Evolutionary conservation across 2,888 invertebrate species (phyloP).

Genomic region (Trissoscelio sp.): DNA sequence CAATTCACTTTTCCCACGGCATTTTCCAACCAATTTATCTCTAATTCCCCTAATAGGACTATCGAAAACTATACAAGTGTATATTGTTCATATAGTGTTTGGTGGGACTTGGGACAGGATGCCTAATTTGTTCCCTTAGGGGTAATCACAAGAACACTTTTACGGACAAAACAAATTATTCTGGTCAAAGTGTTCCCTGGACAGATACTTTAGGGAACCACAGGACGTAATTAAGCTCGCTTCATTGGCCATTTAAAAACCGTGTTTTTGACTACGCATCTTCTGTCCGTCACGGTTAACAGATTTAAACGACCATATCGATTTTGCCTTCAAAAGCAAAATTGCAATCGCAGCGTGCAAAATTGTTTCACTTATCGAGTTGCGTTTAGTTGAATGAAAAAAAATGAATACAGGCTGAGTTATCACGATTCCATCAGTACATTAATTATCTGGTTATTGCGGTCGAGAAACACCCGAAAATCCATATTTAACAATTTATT

Average conservation of each 20-base stretch:
- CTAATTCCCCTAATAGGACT: no score
- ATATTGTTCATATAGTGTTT: no score
- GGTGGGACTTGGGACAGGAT: background rate
- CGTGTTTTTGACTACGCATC: conserved; percentile 8
- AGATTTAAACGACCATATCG: conserved; percentile 6
- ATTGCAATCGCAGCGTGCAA: no score
- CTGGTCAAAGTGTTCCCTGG: conserved; percentile 42
- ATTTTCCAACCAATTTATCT: no score
- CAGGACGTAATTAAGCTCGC: conserved; percentile 39
- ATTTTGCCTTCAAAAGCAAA: conserved; percentile 22
- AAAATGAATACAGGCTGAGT: background rate
- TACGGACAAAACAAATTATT: conserved; percentile 48
- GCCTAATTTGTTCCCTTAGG: conserved; percentile 38
- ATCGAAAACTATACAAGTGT: no score
- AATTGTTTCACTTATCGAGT: no score
- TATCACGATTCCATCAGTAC: background rate
- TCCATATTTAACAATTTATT: conserved; percentile 5
- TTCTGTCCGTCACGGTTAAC: background rate
- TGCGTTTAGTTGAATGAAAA: no score
- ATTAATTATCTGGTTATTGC: conserved; percentile 34
- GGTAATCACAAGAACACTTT: conserved; percentile 33
- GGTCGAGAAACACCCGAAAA: background rate
- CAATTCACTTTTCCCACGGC: no score
- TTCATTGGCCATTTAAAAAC: conserved; percentile 35
- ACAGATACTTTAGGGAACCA: conserved; percentile 30